Conservation (phyloP, 1,140 invertebrate species). For the Aphidius gifuensis region DNA sequence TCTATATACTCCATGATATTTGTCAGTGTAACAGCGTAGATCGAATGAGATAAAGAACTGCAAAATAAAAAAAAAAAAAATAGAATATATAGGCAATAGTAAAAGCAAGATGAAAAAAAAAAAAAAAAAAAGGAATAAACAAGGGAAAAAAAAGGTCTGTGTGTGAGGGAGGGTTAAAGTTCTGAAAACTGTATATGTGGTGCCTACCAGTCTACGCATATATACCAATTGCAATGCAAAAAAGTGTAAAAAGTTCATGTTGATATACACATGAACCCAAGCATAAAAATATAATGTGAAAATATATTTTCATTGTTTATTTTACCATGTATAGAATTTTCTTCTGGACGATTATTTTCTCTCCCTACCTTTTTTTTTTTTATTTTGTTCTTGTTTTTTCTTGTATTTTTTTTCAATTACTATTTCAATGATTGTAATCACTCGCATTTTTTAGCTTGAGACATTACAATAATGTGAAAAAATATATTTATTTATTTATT, state of each 20-base stretch:
- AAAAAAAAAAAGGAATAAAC: conserved; percentile 11
- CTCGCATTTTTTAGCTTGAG: conserved; percentile 2
- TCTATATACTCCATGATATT: conserved; percentile 6
- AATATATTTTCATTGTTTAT: neutral
- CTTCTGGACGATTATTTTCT: neutral
- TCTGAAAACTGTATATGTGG: neutral
- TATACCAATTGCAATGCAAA: no score
- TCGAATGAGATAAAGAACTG: neutral
- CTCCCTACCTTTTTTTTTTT: conserved; percentile 11
- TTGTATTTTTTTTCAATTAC: conserved; percentile 13
- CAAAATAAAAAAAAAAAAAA: conserved; percentile 9
- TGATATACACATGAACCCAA: no score
- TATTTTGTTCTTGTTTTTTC: conserved; percentile 11
- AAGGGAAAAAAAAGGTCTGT: no score
- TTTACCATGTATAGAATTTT: conserved; percentile 8
- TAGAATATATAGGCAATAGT: neutral
- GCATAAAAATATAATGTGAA: no score
- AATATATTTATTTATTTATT: neutral
- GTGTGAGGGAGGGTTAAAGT: no score
- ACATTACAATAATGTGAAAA: no score
- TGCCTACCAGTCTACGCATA: no score
- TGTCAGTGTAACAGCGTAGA: conserved; percentile 16
- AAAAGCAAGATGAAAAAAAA: conserved; percentile 10
- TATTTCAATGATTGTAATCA: neutral
- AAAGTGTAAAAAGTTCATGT: no score